A percentile compares a stretch with the other conserved stretches of the same genome.
Conservation (phyloP, 2,797 vertebrate species). For the Tolypeutes matacus region DNA sequence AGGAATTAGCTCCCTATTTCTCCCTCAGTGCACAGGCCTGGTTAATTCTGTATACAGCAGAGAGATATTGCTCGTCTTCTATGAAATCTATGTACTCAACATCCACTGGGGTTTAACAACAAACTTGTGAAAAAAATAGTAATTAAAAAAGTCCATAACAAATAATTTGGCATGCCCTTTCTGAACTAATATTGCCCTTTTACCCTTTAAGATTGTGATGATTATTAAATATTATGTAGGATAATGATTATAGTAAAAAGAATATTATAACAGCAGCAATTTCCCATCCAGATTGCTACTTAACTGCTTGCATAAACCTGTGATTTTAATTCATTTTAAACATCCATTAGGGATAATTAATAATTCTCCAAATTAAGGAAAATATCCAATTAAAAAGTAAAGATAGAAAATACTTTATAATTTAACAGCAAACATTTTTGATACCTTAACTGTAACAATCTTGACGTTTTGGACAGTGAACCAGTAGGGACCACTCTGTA, state of each 20-base stretch:
- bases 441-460: constrained; percentile 78
- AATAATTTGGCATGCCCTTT: constrained; percentile 67
- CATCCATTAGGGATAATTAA: constrained; percentile 74
- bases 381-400: constrained; percentile 84
- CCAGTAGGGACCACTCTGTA: constrained; percentile 76
- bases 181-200: constrained; percentile 58
- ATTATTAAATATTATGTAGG: too few relatives aligned
- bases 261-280: too few relatives aligned
- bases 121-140: constrained; percentile 70
- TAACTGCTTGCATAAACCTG: neutral
- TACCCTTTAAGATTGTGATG: neutral
- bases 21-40: neutral
- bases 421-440: constrained; percentile 83
- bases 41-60: neutral
- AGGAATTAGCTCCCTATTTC: neutral
- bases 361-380: constrained; percentile 76
- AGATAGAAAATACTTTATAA: constrained; percentile 84
- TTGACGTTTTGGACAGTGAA: constrained; percentile 75
- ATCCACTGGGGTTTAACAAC: constrained; percentile 79
- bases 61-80: accelerated
- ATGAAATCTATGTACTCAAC: neutral
- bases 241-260: too few relatives aligned
- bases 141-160: constrained; percentile 72
- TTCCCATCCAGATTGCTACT: constrained; percentile 50
- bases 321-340: constrained; percentile 59